Base-by-base conservation (phyloP, 2,888 invertebrate species). In the Coleophora flavipennella region DNA sequence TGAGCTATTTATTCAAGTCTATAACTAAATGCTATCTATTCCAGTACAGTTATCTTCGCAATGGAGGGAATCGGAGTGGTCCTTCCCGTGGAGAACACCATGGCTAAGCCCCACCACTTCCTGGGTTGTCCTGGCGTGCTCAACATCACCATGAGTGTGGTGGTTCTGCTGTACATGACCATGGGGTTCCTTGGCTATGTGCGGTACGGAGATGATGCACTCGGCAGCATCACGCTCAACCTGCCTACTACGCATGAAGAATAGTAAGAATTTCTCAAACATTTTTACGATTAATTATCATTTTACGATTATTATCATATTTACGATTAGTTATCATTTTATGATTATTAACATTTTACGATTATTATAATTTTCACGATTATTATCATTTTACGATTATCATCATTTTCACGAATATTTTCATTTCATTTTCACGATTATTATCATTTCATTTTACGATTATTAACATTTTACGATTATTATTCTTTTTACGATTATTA, bases 11-110 rank as follows among this genome's bases (percentile, higher is more conserved):
- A 20, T 4, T 3, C 20, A 20, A 20, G 20, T 20, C 20, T 20
- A 20, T 20, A 20, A 20, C 20, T 4, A 20, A 20, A 20, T 20
- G 3, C 6, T 20, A 20, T 57, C 59, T 41, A 51, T 75, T 84
- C 48, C 69, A 88, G 97, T 48, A 98, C 97, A 41, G 97, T 96
- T 33, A 92, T 99, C 63, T 99, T 97, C 67, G 96, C 98, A 10
- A 97, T 99, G 90, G 99, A 99, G 80, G 96, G 95, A 35, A 97
- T 99, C 50, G 94, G 94, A 40, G 92, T 92, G 39, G 93, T 97
- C 1, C 87, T 98, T 67, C 97, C 97, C 0, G 90, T 98, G 38
- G 96, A 97, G 71, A 97, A 97, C 66, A 91, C 91, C 4, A 96
- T 98, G 96, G 87, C 87, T 39, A 90, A 90, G 40, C 95, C 95